Evolutionary conservation across 2,113 vertebrate species (phyloP).

Genomic region (Misgurnus mizolepis): DNA sequence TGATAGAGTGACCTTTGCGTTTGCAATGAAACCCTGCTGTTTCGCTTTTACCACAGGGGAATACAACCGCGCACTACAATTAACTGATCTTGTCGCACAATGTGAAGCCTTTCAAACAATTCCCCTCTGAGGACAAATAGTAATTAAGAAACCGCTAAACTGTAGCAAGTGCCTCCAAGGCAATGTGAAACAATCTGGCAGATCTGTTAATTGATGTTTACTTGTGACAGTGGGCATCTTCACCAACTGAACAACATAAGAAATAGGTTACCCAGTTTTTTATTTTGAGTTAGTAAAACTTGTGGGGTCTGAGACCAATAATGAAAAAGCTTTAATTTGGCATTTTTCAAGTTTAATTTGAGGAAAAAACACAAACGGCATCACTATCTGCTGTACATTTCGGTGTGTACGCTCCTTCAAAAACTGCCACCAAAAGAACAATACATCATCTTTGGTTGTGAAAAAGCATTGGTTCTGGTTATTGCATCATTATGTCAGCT

Average conservation of each 20-base stretch:
- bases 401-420: no score
- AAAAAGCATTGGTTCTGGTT: no score
- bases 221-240: constrained; percentile 47
- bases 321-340: no score
- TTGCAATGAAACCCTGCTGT: background rate
- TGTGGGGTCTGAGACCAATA: no score
- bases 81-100: constrained; percentile 51
- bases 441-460: no score
- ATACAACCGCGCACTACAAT: constrained; percentile 41
- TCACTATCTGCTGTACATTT: no score
- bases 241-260: constrained; percentile 20
- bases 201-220: constrained; percentile 56
- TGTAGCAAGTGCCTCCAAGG: constrained; percentile 44
- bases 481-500: no score
- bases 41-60: background rate
- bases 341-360: no score
- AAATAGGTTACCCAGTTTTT: background rate
- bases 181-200: constrained; percentile 52
- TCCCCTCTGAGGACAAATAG: constrained; percentile 53
- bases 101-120: constrained; percentile 55
- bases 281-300: constrained; percentile 11
- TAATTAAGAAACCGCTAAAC: constrained; percentile 55
- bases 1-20: constrained; percentile 26
- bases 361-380: no score
- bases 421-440: no score